A percentile compares a stretch with the other conserved stretches of the same genome.
These are phyloP conservation scores for Andrena praecox DNA, from an alignment of 2,888 invertebrate species.

Conservation along the genomic window DNA sequence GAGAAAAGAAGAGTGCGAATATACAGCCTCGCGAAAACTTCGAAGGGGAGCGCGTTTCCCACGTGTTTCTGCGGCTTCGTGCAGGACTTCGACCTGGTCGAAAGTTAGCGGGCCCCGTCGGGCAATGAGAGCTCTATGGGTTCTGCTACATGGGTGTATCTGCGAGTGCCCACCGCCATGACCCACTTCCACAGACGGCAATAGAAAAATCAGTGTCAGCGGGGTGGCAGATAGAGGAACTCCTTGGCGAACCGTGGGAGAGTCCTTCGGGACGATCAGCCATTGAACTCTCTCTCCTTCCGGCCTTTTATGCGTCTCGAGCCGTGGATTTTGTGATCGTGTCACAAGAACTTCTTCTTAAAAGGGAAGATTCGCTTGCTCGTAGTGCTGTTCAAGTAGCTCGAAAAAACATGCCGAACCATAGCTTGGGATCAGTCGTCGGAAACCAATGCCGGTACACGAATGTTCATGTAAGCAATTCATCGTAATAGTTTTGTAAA, in stretches of 20 bases:
- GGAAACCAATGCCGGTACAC: too few species aligned
- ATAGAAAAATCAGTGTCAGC: constrained; percentile 71
- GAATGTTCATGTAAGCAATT: too few species aligned
- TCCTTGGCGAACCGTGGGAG: constrained; percentile 76
- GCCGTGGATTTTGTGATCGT: constrained; percentile 64
- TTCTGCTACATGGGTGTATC: constrained; percentile 53
- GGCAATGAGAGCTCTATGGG: constrained; percentile 69
- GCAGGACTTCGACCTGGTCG: constrained; percentile 59
- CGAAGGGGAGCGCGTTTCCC: constrained; percentile 62
- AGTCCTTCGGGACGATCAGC: constrained; percentile 75
- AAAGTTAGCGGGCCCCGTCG: constrained; percentile 52
- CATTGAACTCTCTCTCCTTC: constrained; percentile 73
- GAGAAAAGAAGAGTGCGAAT: background rate
- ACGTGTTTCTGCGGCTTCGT: constrained; percentile 73
- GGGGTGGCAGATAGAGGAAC: constrained; percentile 64
- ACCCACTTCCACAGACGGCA: constrained; percentile 65
- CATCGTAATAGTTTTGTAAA: too few species aligned
- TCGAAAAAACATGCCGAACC: constrained; percentile 19
- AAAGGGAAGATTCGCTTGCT: constrained; percentile 41
- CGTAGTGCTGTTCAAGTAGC: constrained; percentile 47
- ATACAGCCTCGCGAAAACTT: constrained; percentile 18
- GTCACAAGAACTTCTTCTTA: constrained; percentile 57
- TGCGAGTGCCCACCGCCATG: constrained; percentile 45
- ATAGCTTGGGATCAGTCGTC: too few species aligned
- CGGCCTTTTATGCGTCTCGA: constrained; percentile 68